Base-by-base conservation (phyloP, 1,140 invertebrate genomes). In the Formica selysi region DNA sequence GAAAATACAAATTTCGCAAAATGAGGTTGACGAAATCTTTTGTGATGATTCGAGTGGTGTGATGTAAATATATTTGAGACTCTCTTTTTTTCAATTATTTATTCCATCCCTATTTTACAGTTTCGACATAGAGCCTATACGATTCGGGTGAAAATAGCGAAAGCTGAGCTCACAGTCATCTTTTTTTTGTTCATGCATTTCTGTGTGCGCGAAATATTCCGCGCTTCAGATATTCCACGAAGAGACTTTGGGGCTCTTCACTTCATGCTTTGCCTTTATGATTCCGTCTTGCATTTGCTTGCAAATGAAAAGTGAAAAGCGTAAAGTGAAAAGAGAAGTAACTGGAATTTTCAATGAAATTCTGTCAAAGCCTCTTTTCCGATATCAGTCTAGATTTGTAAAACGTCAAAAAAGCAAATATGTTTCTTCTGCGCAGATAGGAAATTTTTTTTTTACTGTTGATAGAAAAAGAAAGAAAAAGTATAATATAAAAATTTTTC, bases 241-340 rank as follows among this genome's bases (percentile, higher is more conserved):
- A 38, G 26, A 51, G 61, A 78, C 19, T 78, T 61, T 61, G 41
- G 11, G 32, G 13, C 44, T 78, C 62, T 76, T 51, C 41, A n/a
- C 61, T 65, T 78, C 36, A 29, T 26, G 29, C 22, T 41, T 78
- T 65, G 38, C 61, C n/a, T 67, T 79, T 79, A 79, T 79, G 61
- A 54, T 67, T 51, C 8, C 44, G 19, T 38, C 22, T 36, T 65
- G 26, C 41, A 6, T 62, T 64, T 64, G 41, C 61, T 51, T 67
- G 29, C 13, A 79, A 79, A 79, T 79, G 61, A 67, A 79, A 79
- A 79, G 62, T 79, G 61, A 79, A 79, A 79, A 79, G 62, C 16
- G 11, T 48, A 32, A 48, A 8, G 11, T 38, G 19, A 65, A 65
- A 32, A 36, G 44, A 65, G 61, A 51, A 32, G 29, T 67, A 79